These are phyloP conservation scores for Zaprionus inermis DNA, from an alignment of 1,140 invertebrate genomes.

Conservation along the genomic window DNA sequence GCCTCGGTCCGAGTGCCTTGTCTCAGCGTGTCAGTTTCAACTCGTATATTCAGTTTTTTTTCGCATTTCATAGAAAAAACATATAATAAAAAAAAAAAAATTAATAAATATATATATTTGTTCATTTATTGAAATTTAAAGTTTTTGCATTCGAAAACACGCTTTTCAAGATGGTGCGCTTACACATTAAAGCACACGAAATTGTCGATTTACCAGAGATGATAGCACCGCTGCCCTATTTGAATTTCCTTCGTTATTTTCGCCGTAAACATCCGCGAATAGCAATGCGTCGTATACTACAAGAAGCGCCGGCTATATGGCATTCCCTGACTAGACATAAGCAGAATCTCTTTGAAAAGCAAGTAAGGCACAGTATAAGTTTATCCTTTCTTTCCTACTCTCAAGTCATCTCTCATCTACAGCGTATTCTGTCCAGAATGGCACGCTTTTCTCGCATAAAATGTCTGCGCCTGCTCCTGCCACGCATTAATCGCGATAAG, in stretches of 20 bases:
- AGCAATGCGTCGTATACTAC: slow-evolving; percentile 32
- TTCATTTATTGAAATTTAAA: not conserved
- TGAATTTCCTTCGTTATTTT: slow-evolving; percentile 59
- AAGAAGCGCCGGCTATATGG: slow-evolving; percentile 42
- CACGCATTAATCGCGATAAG: not conserved
- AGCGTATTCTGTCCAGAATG: slow-evolving; percentile 49
- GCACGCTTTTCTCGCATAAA: not conserved
- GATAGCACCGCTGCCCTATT: slow-evolving; percentile 44
- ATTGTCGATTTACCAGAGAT: slow-evolving; percentile 31
- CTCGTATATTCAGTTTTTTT: not conserved
- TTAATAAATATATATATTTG: too few species aligned
- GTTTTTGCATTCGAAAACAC: not conserved
- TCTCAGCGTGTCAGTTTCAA: not conserved
- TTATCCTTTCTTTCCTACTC: not conserved
- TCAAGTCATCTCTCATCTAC: too few species aligned
- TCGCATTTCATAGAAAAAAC: not conserved
- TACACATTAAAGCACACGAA: slow-evolving; percentile 2
- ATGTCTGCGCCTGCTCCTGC: slow-evolving; percentile 11
- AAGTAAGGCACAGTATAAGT: slow-evolving; percentile 29
- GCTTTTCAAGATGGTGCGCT: not conserved
- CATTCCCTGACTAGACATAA: slow-evolving; percentile 28
- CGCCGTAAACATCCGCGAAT: slow-evolving; percentile 31
- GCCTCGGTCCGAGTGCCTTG: not conserved
- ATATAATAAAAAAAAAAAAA: not conserved
- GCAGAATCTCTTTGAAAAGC: slow-evolving; percentile 26